Evolutionary conservation across 1,140 invertebrate species (phyloP), one percentile per base, ranked within the genome.

Genomic region (Xylocopa sonorina): DNA sequence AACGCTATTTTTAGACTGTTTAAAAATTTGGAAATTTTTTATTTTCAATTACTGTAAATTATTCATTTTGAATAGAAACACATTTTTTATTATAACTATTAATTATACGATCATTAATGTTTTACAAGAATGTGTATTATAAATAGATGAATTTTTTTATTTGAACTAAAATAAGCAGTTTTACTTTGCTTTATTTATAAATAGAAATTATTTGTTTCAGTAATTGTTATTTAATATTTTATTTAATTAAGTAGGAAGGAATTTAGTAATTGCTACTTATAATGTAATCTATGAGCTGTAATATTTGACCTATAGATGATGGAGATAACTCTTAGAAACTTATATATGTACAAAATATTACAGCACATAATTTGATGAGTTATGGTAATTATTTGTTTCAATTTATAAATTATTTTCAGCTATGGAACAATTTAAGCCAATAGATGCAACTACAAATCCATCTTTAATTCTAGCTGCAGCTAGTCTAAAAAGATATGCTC

Each of bases 371-470:
- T n/a, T n/a, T n/a, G n/a, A n/a, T n/a, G n/a, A n/a, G n/a, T n/a
- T n/a, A n/a, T n/a, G n/a, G n/a, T n/a, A n/a, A n/a, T n/a, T n/a
- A n/a, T n/a, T n/a, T n/a, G n/a, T n/a, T n/a, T n/a, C n/a, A 43
- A 80, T 79, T 81, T 66, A 18, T 89, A 6, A 38, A 50, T 69
- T 69, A 27, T 89, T 73, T 90, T 88, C 81, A 99, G 98, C 97
- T 4, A 99, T 99, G 95, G 97, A 98, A 91, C 95, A 97, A 85
- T 99, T 98, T 93, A 97, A 98, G 90, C 99, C 99, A 16, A 99
- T 98, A n/a, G 99, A 99, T 96, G 99, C 99, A 21, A 99, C 99
- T 0, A 99, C 99, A 29, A 99, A 99, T 93, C 99, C 99, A 12
- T 99, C 99, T 3, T 94, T 99, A 2, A 99, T 99, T 78, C 93